Percentiles rank a stretch among this genome's conserved stretches.
Conservation (phyloP, 2,888 invertebrate genomes). For the Sympetrum striolatum region DNA sequence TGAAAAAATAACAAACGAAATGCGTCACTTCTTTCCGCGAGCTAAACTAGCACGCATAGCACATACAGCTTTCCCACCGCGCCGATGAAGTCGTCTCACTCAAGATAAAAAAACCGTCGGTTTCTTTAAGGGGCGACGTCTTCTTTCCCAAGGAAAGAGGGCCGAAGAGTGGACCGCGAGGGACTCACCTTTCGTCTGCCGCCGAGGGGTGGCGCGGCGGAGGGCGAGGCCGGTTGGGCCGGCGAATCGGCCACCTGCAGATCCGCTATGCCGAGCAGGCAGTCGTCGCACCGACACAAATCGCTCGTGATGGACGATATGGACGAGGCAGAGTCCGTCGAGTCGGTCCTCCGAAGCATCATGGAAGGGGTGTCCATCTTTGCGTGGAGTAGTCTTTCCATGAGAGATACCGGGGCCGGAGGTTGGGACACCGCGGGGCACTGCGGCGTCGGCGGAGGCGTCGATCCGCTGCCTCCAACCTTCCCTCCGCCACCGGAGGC, state of each 20-base stretch:
- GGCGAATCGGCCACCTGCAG: conserved; percentile 60
- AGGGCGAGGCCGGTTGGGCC: background rate
- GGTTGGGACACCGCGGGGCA: background rate
- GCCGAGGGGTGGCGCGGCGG: background rate
- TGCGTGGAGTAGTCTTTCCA: conserved; percentile 81
- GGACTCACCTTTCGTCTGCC: conserved; percentile 29
- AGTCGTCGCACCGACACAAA: conserved; percentile 84
- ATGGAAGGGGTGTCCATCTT: conserved; percentile 77
- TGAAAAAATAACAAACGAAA: too few relatives aligned
- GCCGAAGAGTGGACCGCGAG: background rate
- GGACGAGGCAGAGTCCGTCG: conserved; percentile 70
- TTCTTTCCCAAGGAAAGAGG: background rate
- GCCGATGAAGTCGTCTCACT: background rate
- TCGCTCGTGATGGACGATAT: conserved; percentile 74
- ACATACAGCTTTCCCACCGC: background rate
- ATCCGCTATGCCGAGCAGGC: conserved; percentile 81
- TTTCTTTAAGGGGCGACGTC: background rate
- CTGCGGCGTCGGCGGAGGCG: conserved; percentile 63
- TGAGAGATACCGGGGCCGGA: conserved; percentile 74
- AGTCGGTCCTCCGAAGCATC: conserved; percentile 34
- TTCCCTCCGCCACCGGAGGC: background rate
- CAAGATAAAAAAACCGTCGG: background rate
- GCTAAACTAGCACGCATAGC: too few relatives aligned
- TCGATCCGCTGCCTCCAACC: conserved; percentile 56
- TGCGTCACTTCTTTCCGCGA: too few relatives aligned